Evolutionary conservation across 2,113 vertebrate species (phyloP), one percentile per base, ranked within the genome.

Genomic region (Scophthalmus maximus): DNA sequence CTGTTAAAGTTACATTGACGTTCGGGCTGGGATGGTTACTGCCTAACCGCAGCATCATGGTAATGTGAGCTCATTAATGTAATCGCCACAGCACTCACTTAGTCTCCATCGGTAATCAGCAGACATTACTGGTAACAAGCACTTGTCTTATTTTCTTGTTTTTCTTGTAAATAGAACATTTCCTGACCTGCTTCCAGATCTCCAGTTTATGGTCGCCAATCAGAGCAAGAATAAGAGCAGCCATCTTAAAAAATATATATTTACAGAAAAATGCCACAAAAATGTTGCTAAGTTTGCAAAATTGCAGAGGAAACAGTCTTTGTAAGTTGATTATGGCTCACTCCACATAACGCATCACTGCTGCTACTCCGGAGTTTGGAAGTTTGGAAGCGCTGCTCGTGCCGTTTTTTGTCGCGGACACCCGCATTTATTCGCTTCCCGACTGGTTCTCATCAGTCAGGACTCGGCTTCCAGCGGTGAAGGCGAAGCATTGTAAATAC

Each of bases 1-100:
- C 76, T 77, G 59, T 50, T 61, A 53, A n/a, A 42, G 53, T 72
- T 80, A 40, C 42, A 27, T 64, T 83, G 86, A 71, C 69, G 69
- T 70, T 7, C 4, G 22, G 25, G 57, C 61, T 42, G 0, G 5
- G 40, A 67, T 63, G 59, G 55, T 76, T 67, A 70, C 73, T 3
- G 20, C 55, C 68, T 57, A 55, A 79, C 71, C 1, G 20, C 57
- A 65, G 64, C 11, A 51, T 49, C 1, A 1, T 22, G 44, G 47
- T 59, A 27, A 34, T 55, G 30, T 46, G 55, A 78, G 52, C 57
- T 76, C 61, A 57, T 76, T 51, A 62, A 58, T 58, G 47, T 44
- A 68, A 72, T 67, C 14, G n/a, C 42, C 36, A 25, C 59, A 34
- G 15, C n/a, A 3, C 51, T 72, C 26, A 12, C 60, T 57, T 59